Percentiles rank a stretch among this genome's conserved stretches.
Evolutionary conservation across 2,888 invertebrate species (phyloP).

Genomic region (Ennomos quercinarius): DNA sequence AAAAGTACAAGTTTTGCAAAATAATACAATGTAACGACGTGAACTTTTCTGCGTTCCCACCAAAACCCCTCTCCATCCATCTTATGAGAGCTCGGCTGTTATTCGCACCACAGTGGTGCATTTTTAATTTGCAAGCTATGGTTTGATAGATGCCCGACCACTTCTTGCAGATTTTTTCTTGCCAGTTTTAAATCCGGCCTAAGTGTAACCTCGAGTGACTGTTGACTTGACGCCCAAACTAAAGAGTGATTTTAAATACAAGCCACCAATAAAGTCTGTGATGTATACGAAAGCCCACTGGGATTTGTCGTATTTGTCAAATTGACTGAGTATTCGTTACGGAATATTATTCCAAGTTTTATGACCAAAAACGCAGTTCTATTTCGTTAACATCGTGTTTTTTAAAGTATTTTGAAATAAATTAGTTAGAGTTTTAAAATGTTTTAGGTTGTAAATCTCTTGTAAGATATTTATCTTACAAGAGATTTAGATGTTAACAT

Average conservation of each 20-base stretch:
- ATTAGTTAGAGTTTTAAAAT: not conserved
- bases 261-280: slow-evolving; percentile 32
- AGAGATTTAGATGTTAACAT: too few relatives aligned
- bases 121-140: too few relatives aligned
- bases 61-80: too few relatives aligned
- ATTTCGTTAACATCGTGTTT: slow-evolving; percentile 13
- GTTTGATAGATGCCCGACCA: too few relatives aligned
- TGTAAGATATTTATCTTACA: not conserved
- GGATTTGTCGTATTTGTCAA: slow-evolving; percentile 33
- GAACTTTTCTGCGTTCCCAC: too few relatives aligned
- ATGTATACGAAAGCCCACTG: slow-evolving; percentile 33
- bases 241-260: slow-evolving; percentile 30
- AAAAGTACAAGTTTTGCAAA: too few relatives aligned
- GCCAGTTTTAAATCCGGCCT: too few relatives aligned
- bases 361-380: slow-evolving; percentile 24
- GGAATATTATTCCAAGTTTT: slow-evolving; percentile 21
- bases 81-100: too few relatives aligned
- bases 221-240: slow-evolving; percentile 13
- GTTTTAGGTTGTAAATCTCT: slow-evolving; percentile 13
- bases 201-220: too few relatives aligned
- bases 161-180: too few relatives aligned
- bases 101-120: too few relatives aligned
- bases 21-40: too few relatives aligned
- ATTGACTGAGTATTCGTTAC: slow-evolving; percentile 23
- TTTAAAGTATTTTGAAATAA: slow-evolving; percentile 7